A percentile compares a stretch with the other conserved stretches of the same genome.
Conservation (phyloP, 2,888 invertebrate genomes). For the Drosophila nr. perissopoda region DNA sequence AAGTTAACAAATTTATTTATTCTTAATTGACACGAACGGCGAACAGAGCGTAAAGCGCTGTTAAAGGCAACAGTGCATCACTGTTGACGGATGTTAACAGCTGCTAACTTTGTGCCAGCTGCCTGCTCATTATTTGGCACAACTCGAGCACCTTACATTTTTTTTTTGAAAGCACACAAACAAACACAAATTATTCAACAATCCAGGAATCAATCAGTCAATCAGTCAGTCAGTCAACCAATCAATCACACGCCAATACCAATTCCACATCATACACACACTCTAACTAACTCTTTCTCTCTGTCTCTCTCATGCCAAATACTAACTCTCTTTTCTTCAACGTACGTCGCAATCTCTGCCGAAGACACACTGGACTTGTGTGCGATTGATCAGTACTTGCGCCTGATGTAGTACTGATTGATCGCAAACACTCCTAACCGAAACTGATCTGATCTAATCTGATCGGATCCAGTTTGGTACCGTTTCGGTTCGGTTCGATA, state of each 20-base stretch:
- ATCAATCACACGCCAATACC: constrained; percentile 8
- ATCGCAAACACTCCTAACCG: constrained; percentile 32
- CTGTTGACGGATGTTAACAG: constrained; percentile 33
- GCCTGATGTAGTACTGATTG: constrained; percentile 39
- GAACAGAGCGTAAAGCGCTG: constrained; percentile 24
- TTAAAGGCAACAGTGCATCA: constrained; percentile 31
- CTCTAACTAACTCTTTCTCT: constrained; percentile 52
- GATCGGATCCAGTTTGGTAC: constrained; percentile 13
- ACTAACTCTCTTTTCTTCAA: constrained; percentile 56
- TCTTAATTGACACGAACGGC: constrained; percentile 27
- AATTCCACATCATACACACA: constrained; percentile 11
- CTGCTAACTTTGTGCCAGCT: constrained; percentile 24
- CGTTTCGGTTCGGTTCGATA: constrained; percentile 51
- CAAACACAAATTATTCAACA: constrained; percentile 12
- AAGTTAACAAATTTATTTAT: constrained; percentile 20
- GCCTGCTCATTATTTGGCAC: constrained; percentile 42
- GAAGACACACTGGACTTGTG: constrained; percentile 46
- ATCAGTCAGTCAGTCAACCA: constrained; percentile 17
- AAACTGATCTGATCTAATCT: constrained; percentile 17
- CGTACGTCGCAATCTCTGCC: constrained; percentile 52
- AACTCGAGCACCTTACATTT: constrained; percentile 46
- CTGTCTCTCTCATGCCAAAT: constrained; percentile 54
- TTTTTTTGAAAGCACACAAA: constrained; percentile 44
- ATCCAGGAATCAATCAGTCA: constrained; percentile 16
- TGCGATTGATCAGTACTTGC: constrained; percentile 45